Evolutionary conservation across 64 coral and sea anemone species (phyloP), one percentile per base, ranked within the genome.

Genomic region (Catalaphyllia jardinei): DNA sequence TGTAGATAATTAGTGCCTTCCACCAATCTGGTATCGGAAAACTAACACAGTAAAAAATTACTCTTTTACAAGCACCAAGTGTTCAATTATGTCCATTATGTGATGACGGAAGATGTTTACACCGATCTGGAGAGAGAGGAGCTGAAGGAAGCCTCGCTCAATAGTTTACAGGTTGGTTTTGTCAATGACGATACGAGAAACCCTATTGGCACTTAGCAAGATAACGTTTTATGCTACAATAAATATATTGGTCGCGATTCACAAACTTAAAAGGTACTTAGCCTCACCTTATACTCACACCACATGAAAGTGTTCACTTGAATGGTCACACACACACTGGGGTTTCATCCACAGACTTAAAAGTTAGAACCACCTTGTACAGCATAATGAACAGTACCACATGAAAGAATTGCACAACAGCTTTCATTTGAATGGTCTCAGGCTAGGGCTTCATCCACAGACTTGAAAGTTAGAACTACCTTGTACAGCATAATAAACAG

Each of bases 81-180:
- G n/a, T 98, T 98, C 69, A 42, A 17, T 10, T 98, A 98, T 78
- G 91, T 98, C 14, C 93, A 94, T 65, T 89, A 71, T 28, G 95
- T 94, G 15, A 98, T 98, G 95, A 89, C 86, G 25, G 95, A 98
- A 84, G 95, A 98, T 29, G 63, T 80, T 30, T 98, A 92, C 62
- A 94, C 92, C 0, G 95, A 98, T 71, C 63, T 98, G 51, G 95
- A 98, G 73, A 91, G 95, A 94, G 95, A 98, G 35, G 95, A 98
- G 84, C 89, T 98, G 7, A 94, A 88, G 29, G 92, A 89, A 60
- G 92, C 95, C 2, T 86, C 95, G 11, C 86, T 98, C 0, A 86
- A 92, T 25, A 94, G 92, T 73, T 87, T 98, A 38, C 86, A 98
- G 95, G 95, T 79, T 65, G 72, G 60, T 88, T 15, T 63, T 73